Conservation (phyloP, 2,113 vertebrate species). For the Paradoxurus hermaphroditus region DNA sequence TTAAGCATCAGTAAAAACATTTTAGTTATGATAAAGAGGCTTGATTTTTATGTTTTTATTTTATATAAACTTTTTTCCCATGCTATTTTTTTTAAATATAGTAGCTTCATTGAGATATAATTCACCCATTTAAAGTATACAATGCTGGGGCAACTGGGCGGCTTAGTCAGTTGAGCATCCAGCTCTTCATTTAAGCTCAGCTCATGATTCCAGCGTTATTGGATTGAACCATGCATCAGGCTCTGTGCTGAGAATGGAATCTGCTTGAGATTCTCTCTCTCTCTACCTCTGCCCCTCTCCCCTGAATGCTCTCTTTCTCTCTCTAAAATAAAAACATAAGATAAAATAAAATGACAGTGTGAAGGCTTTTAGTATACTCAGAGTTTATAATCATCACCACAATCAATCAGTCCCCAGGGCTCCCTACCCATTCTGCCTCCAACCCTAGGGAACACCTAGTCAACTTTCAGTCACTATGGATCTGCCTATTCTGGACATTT, state of each 20-base stretch:
- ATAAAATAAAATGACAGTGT: too few species aligned
- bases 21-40: not conserved
- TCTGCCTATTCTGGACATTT: not conserved
- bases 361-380: too few species aligned
- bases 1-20: constrained; percentile 28
- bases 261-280: too few species aligned
- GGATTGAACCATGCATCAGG: too few species aligned
- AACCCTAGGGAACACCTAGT: not conserved
- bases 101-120: not conserved
- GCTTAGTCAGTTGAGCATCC: too few species aligned
- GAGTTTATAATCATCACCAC: not conserved
- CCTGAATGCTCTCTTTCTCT: too few species aligned
- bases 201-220: too few species aligned
- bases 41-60: not conserved
- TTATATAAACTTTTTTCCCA: not conserved
- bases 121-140: not conserved
- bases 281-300: too few species aligned
- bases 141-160: too few species aligned
- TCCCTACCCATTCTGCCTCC: not conserved
- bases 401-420: not conserved
- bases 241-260: too few species aligned
- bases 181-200: too few species aligned
- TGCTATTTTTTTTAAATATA: not conserved
- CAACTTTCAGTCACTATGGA: not conserved
- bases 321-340: too few species aligned